Evolutionary conservation across 2,113 vertebrate genomes (phyloP).

Genomic region (Rostratula benghalensis): DNA sequence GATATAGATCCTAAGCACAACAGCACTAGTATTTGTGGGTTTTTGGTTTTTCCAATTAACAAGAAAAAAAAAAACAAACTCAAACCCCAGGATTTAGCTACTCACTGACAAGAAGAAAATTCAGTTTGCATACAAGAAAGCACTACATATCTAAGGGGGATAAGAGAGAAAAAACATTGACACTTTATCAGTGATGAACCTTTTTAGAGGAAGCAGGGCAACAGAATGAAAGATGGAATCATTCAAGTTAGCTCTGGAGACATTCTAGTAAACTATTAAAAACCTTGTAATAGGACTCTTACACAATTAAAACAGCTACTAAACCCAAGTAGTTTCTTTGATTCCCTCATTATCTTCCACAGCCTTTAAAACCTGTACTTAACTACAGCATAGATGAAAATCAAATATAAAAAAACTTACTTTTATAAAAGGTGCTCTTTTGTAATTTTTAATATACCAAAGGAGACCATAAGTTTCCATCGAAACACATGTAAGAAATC

Average conservation of each 20-base stretch:
- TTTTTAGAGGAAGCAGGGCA: accelerated
- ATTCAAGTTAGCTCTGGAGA: neutral
- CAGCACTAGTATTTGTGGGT: neutral
- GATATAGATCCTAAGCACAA: neutral
- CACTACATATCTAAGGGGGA: neutral
- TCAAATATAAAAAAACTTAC: neutral
- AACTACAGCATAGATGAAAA: neutral
- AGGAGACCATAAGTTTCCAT: neutral
- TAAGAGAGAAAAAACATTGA: neutral
- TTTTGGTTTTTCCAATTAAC: neutral
- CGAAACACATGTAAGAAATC: neutral
- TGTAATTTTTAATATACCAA: neutral
- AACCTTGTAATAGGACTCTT: neutral
- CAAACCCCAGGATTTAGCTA: neutral
- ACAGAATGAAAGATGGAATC: neutral
- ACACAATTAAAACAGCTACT: neutral
- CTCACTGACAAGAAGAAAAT: neutral
- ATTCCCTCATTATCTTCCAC: neutral
- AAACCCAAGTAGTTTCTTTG: neutral
- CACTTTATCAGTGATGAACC: neutral
- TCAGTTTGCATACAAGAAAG: neutral
- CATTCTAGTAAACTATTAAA: neutral
- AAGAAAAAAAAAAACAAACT: neutral
- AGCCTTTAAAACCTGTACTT: neutral
- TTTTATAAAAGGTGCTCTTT: neutral